phyloP scores from a whole-genome alignment of 2,888 invertebrate species.

The Oscheius sp. region DNA sequence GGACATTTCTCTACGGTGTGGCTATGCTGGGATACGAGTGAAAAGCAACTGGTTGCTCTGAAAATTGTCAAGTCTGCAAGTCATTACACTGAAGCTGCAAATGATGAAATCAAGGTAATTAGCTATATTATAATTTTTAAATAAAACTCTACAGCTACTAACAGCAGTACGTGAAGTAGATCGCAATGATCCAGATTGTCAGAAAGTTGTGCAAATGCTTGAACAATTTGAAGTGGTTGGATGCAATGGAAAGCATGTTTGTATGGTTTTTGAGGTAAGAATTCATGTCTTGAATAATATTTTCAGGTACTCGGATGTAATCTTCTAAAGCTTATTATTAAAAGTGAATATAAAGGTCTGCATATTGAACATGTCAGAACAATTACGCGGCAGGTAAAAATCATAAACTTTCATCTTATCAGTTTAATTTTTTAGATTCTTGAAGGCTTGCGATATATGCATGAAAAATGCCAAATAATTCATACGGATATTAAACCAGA shows the following conservation, averaged over 20 bases:
- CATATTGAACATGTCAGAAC: conserved; percentile 92
- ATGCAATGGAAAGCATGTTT: conserved; percentile 87
- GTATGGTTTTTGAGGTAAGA: conserved; percentile 70
- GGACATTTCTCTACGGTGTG: conserved; percentile 99
- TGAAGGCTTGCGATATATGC: conserved; percentile 88
- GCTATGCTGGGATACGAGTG: conserved; percentile 91
- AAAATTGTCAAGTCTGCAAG: conserved; percentile 99
- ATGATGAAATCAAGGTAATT: conserved; percentile 95
- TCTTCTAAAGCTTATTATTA: conserved; percentile 94
- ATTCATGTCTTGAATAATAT: conserved; percentile 70
- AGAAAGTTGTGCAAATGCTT: conserved; percentile 94
- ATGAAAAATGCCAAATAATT: conserved; percentile 93
- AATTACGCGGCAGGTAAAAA: conserved; percentile 88
- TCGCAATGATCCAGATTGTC: conserved; percentile 81
- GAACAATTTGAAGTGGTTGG: conserved; percentile 98
- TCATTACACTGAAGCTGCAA: conserved; percentile 97
- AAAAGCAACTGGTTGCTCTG: conserved; percentile 86
- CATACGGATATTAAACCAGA: conserved; percentile 75
- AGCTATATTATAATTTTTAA: neutral
- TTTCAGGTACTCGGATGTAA: conserved; percentile 99
- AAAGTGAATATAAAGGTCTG: conserved; percentile 97
- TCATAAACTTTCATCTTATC: neutral
- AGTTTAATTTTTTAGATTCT: conserved; percentile 45
- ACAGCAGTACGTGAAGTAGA: conserved; percentile 84
- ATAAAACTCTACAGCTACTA: conserved; percentile 42